Evolutionary conservation across 1,140 invertebrate species (phyloP).

Genomic region (Macrobrachium nipponense): DNA sequence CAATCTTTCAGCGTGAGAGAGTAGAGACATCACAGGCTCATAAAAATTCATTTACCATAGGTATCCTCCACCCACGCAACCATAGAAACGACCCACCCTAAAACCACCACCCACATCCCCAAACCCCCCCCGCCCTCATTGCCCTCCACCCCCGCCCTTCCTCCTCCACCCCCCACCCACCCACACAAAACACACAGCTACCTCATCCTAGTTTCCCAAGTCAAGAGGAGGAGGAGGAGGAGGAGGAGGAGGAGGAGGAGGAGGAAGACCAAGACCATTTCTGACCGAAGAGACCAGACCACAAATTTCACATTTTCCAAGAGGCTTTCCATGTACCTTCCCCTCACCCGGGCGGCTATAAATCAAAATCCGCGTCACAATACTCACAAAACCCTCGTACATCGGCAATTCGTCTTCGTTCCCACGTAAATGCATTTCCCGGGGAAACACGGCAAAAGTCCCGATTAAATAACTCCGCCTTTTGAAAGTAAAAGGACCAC

Average conservation of each 20-base stretch:
- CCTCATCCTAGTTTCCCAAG: neutral
- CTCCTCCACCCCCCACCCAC: neutral
- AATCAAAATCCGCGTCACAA: conserved; percentile 60
- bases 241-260: no score
- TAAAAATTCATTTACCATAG: neutral
- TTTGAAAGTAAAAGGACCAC: neutral
- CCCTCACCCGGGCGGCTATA: conserved; percentile 47
- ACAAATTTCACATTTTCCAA: conserved; percentile 58
- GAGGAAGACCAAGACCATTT: conserved; percentile 13
- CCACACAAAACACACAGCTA: neutral
- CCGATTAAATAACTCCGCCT: conserved; percentile 44
- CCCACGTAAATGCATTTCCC: conserved; percentile 58
- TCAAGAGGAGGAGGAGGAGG: neutral
- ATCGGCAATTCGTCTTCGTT: conserved; percentile 60
- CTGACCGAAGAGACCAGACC: conserved; percentile 46
- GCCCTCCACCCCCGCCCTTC: neutral
- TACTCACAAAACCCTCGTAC: conserved; percentile 61
- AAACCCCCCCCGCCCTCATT: neutral
- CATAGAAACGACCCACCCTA: neutral
- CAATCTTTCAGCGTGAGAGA: no score
- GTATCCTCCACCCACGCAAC: neutral
- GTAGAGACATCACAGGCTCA: no score
- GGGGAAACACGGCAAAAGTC: conserved; percentile 31
- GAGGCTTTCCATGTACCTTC: conserved; percentile 56
- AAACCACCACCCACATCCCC: no score